phyloP scores from a whole-genome alignment of 2,113 vertebrate genomes.

The Climacteris rufus region DNA sequence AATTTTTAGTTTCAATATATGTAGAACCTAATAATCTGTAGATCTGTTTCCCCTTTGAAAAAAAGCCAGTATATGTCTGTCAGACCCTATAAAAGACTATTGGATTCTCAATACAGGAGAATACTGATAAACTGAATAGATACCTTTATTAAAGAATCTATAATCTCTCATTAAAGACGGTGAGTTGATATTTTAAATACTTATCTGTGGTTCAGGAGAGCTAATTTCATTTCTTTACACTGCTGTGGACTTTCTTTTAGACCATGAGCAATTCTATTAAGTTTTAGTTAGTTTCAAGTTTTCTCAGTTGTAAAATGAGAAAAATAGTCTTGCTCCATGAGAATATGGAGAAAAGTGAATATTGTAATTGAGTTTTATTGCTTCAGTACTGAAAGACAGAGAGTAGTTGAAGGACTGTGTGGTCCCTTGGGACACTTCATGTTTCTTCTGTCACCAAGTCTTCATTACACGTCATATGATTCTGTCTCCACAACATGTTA shows the following conservation, averaged over 20 bases:
- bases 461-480: not conserved
- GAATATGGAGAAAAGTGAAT: not conserved
- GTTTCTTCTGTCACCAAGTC: not conserved
- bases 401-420: not conserved
- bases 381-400: not conserved
- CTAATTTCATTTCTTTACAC: not conserved
- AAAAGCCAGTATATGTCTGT: not conserved
- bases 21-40: not conserved
- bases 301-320: not conserved
- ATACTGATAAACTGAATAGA: not conserved
- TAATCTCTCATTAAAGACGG: not conserved
- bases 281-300: too few species aligned
- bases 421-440: fast-evolving
- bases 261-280: not conserved
- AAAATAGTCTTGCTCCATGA: not conserved
- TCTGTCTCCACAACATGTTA: not conserved
- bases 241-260: not conserved
- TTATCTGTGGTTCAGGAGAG: not conserved
- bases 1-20: not conserved
- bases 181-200: not conserved
- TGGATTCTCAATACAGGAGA: not conserved
- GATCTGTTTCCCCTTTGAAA: not conserved
- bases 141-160: not conserved
- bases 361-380: too few species aligned
- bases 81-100: not conserved